These are phyloP conservation scores for Ianthella basta DNA, from an alignment of 37 sponge, comb jelly and placozoan species.

Conservation along the genomic window DNA sequence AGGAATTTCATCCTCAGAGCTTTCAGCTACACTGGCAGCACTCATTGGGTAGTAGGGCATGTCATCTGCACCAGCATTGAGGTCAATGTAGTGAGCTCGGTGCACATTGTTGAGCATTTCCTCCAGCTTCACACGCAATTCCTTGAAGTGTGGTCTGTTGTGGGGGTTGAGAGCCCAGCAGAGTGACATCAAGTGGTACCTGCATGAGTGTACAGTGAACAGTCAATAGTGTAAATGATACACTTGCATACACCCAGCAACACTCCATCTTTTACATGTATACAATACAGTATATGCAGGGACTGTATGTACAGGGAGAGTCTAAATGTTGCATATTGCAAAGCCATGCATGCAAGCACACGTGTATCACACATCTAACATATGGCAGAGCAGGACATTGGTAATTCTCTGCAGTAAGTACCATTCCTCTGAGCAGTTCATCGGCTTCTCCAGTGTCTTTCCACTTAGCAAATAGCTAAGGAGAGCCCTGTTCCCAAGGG, in stretches of 20 bases:
- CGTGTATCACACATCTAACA: too few species aligned
- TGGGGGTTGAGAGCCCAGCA: conserved; percentile 13
- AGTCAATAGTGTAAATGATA: not conserved
- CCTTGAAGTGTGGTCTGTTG: conserved; percentile 7
- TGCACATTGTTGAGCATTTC: conserved; percentile 11
- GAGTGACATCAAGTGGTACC: not conserved
- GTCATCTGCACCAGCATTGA: not conserved
- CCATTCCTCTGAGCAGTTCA: conserved; percentile 64
- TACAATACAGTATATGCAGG: too few species aligned
- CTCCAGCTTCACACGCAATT: conserved; percentile 5
- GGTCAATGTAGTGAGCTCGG: conserved; percentile 25
- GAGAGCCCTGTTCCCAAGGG: conserved; percentile 10
- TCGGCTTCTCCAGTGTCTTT: conserved; percentile 54
- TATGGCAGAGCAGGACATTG: too few species aligned
- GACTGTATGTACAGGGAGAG: too few species aligned
- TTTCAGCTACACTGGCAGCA: not conserved
- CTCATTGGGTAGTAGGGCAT: conserved; percentile 21
- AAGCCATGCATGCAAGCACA: too few species aligned
- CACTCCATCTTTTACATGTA: too few species aligned
- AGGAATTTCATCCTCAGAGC: too few species aligned
- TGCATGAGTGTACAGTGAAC: not conserved
- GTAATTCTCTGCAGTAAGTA: too few species aligned
- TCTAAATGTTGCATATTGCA: too few species aligned
- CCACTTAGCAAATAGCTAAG: conserved; percentile 29
- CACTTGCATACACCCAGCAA: too few species aligned